Evolutionary conservation across 37 sponge, comb jelly and placozoan genomes (phyloP).

Genomic region (Eunapius fragilis): DNA sequence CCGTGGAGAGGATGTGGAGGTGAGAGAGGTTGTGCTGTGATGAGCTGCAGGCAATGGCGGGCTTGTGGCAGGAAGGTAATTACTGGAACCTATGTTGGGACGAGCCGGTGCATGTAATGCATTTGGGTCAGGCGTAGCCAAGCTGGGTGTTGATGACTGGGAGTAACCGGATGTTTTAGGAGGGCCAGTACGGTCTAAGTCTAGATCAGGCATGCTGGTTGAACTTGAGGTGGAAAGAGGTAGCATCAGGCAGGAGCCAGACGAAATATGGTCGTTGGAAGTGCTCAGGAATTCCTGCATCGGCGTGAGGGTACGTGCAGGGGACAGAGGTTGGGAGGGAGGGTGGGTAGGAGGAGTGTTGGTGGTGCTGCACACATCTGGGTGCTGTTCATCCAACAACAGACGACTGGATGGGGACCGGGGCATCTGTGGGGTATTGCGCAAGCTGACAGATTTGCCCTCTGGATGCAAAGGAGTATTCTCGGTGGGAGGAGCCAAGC

Average conservation of each 20-base stretch:
- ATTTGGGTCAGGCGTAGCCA: background rate
- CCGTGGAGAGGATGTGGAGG: background rate
- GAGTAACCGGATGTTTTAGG: background rate
- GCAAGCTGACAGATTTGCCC: background rate
- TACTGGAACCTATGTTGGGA: background rate
- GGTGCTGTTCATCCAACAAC: background rate
- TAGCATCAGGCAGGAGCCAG: background rate
- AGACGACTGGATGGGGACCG: background rate
- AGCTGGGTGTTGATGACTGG: background rate
- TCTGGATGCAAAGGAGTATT: background rate
- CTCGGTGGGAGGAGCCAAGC: background rate
- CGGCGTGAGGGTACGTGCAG: background rate
- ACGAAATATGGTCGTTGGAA: background rate
- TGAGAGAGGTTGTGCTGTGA: background rate
- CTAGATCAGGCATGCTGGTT: background rate
- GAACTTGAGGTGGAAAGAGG: background rate
- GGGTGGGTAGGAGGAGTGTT: background rate
- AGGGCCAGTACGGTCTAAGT: background rate
- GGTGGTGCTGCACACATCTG: background rate
- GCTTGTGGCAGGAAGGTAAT: background rate
- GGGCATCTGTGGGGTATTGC: background rate
- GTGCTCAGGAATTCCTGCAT: background rate
- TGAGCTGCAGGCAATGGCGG: background rate
- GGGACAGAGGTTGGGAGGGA: slow-evolving; percentile 16
- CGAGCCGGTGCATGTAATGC: background rate